Evolutionary conservation across 2,113 vertebrate species (phyloP).

Genomic region (Oncorhynchus clarkii): DNA sequence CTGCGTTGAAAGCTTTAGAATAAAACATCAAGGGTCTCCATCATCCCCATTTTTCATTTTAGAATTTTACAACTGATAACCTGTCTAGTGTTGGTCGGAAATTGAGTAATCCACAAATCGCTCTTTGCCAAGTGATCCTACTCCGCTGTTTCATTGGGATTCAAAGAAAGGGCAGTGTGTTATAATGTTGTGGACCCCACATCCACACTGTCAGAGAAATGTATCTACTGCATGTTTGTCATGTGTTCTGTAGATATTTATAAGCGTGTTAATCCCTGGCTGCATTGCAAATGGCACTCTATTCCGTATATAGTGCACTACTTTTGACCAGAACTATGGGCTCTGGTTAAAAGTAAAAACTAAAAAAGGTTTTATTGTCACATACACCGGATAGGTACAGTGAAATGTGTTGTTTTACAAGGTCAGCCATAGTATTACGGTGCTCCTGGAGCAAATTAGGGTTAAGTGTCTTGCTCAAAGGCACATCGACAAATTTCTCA

Average conservation of each 20-base stretch:
- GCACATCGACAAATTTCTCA: too few relatives aligned
- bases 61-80: not conserved
- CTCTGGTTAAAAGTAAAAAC: too few relatives aligned
- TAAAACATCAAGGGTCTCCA: constrained; percentile 5
- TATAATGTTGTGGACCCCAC: not conserved
- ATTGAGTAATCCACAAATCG: constrained; percentile 13
- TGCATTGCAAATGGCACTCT: too few relatives aligned
- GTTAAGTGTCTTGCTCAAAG: too few relatives aligned
- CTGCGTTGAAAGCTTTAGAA: not conserved
- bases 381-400: too few relatives aligned
- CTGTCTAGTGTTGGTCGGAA: constrained; percentile 6
- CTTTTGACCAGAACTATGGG: too few relatives aligned
- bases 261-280: not conserved
- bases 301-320: too few relatives aligned
- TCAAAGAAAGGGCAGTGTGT: not conserved
- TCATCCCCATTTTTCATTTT: not conserved
- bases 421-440: too few relatives aligned
- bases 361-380: too few relatives aligned
- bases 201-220: not conserved
- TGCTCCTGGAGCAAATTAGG: too few relatives aligned
- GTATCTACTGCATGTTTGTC: not conserved
- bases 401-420: too few relatives aligned
- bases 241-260: not conserved
- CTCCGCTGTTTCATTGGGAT: not conserved
- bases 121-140: constrained; percentile 6